Conservation (phyloP, 1,140 invertebrate species). For the Temnothorax longispinosus region DNA sequence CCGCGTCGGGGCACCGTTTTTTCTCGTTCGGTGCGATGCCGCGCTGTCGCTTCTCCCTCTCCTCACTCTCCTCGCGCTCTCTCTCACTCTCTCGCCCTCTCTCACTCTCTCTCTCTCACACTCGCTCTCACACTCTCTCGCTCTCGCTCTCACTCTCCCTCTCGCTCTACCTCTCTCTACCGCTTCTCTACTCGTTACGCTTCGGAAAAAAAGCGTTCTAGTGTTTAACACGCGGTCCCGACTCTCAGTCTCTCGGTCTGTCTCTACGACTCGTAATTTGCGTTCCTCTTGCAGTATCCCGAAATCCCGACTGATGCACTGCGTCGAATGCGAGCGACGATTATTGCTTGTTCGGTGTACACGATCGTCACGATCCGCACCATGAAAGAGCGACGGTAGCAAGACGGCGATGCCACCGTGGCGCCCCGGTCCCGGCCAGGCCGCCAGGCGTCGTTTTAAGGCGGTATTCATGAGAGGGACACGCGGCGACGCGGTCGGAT, state of each 20-base stretch:
- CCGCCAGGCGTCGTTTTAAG: not conserved
- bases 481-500: not conserved
- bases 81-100: conserved; percentile 13
- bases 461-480: not conserved
- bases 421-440: too few species aligned
- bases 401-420: conserved; percentile 56
- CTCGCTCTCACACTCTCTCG: conserved; percentile 6
- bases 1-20: conserved; percentile 60
- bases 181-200: conserved; percentile 37
- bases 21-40: conserved; percentile 56
- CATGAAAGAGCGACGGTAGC: conserved; percentile 71
- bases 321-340: conserved; percentile 80
- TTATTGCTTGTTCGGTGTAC: conserved; percentile 76
- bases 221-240: conserved; percentile 57
- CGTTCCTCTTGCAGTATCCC: conserved; percentile 67
- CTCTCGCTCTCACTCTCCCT: not conserved
- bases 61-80: conserved; percentile 2
- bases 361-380: conserved; percentile 73
- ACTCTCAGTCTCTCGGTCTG: conserved; percentile 58
- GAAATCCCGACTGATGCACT: conserved; percentile 79
- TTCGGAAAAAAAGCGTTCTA: conserved; percentile 57
- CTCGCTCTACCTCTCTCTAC: conserved; percentile 1
- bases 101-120: not conserved
- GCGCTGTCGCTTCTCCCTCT: conserved; percentile 33
- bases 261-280: conserved; percentile 51